Base-by-base conservation (phyloP, 64 coral and sea anemone genomes). In the Stylophora pistillata region DNA sequence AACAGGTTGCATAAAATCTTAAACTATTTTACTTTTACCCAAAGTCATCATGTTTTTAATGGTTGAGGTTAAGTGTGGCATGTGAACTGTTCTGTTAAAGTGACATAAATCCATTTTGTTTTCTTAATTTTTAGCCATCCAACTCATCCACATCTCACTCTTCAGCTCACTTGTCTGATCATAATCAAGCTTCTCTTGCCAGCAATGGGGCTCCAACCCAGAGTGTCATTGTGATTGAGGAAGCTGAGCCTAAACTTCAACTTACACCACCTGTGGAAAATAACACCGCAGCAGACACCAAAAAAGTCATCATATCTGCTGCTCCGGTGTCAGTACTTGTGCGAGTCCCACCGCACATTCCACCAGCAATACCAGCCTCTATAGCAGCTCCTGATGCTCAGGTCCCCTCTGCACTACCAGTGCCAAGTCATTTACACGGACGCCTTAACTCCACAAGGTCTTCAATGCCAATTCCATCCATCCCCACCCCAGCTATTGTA, bases 401-500 rank as follows among this genome's bases (percentile, higher is more conserved):
- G 10, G 97, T 99, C 37, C 97, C 94, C 55, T 37, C 94, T n/a
- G 97, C 93, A 0, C 87, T 95, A 20, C 97, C 97, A 53, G 97
- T 95, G 20, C 97, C 97, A 20, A 76, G 88, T 58, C 87, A 89
- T 64, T 70, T 98, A 55, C 82, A 77, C 30, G 89, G 96, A 60
- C 89, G 82, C 68, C 47, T 64, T 28, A 78, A 58, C 75, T 85
- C 78, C 66, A 9, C 85, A 18, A 84, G 80, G 61, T 69, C 21
- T 34, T 72, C 86, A 28, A 99, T 99, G 88, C 97, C 97, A 3
- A 89, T 99, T 29, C 89, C 78, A 41, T 99, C 97, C 56, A 99
- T 99, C 26, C 97, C 97, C 5, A 99, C 97, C 12, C 97, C 90
- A 71, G 97, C 97, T 62, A 99, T 99, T 78, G 97, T 95, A 7